A percentile compares a stretch with the other conserved stretches of the same genome.
Evolutionary conservation across 2,113 vertebrate species (phyloP).

Genomic region (Scomber japonicus): DNA sequence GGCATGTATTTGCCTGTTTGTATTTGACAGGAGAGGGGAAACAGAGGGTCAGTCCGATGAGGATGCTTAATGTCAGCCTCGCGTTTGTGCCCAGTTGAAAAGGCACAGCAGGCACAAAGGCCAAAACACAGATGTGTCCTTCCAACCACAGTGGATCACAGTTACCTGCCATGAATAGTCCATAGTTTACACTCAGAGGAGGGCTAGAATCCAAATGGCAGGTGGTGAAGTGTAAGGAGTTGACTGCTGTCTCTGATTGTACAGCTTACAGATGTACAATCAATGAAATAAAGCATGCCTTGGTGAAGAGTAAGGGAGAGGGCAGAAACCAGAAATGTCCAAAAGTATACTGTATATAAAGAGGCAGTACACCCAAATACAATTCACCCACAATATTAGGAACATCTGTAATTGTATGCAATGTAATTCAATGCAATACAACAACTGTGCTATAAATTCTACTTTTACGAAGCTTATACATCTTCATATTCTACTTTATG

Average conservation of each 20-base stretch:
- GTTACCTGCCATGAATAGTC: background rate
- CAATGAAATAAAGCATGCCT: too few relatives aligned
- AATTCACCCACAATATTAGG: too few relatives aligned
- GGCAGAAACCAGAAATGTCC: too few relatives aligned
- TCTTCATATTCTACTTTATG: too few relatives aligned
- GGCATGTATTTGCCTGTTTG: conserved; percentile 4
- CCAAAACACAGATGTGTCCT: conserved; percentile 25
- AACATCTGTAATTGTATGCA: too few relatives aligned
- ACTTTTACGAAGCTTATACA: too few relatives aligned
- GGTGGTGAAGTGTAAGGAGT: background rate
- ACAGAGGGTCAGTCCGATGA: conserved; percentile 16
- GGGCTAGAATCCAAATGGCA: background rate
- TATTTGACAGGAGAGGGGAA: background rate
- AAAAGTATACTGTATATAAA: background rate
- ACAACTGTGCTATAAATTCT: too few relatives aligned
- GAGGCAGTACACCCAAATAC: background rate
- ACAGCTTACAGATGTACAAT: background rate
- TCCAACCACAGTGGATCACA: background rate
- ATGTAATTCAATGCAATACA: too few relatives aligned
- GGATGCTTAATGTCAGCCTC: conserved; percentile 46
- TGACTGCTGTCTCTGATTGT: background rate
- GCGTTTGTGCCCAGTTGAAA: conserved; percentile 50
- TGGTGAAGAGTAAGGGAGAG: background rate
- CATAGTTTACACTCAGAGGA: background rate
- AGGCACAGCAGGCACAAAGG: conserved; percentile 33